phyloP scores from a whole-genome alignment of 2,888 invertebrate species.

The Melanchra persicariae region DNA sequence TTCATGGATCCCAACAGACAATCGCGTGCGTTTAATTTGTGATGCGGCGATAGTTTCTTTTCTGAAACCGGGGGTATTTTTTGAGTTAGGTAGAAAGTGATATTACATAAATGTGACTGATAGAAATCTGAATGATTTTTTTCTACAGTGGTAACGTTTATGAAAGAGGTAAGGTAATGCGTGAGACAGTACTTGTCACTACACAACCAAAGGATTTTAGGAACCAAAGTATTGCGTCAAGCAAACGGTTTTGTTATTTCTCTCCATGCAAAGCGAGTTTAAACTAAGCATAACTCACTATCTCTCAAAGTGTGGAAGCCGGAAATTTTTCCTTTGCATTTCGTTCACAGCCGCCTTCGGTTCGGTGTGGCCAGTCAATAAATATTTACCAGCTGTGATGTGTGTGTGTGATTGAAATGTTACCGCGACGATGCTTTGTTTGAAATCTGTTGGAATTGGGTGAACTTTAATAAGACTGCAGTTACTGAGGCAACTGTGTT shows the following conservation, averaged over 20 bases:
- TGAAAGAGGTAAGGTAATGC: too few relatives aligned
- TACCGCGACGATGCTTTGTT: conserved; percentile 40
- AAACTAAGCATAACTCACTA: background rate
- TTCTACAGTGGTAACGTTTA: too few relatives aligned
- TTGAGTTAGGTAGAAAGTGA: too few relatives aligned
- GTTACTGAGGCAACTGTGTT: background rate
- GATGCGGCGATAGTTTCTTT: too few relatives aligned
- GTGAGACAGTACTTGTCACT: too few relatives aligned
- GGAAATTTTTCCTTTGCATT: conserved; percentile 28
- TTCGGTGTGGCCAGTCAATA: conserved; percentile 21
- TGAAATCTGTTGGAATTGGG: conserved; percentile 2
- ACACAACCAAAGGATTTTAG: too few relatives aligned
- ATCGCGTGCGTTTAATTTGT: too few relatives aligned
- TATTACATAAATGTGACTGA: too few relatives aligned
- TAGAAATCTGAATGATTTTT: too few relatives aligned
- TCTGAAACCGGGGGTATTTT: too few relatives aligned
- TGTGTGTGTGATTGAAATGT: conserved; percentile 59
- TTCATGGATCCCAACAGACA: too few relatives aligned
- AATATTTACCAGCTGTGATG: conserved; percentile 55
- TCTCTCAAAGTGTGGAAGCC: background rate
- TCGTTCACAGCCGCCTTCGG: conserved; percentile 29
- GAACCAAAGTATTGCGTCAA: too few relatives aligned
- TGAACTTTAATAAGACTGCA: conserved; percentile 14
- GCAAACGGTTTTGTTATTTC: background rate
- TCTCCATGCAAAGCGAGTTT: background rate